Evolutionary conservation across 2,888 invertebrate genomes (phyloP).

Genomic region (Antheraea assamensis): DNA sequence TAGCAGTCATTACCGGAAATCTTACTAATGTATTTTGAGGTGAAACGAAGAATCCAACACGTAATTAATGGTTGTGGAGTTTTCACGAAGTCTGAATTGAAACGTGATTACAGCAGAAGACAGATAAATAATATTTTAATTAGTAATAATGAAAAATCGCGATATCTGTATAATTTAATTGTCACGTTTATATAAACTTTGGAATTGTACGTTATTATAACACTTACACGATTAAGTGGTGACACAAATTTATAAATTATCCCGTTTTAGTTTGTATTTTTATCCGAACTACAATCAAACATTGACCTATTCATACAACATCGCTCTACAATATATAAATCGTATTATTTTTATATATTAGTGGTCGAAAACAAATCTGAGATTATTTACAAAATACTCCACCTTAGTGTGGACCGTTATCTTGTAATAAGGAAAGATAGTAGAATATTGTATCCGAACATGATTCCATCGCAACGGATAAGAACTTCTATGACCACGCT

Average conservation of each 20-base stretch:
- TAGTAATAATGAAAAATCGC: not conserved
- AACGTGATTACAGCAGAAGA: slow-evolving; percentile 3
- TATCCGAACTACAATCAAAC: not conserved
- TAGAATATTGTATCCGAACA: no score
- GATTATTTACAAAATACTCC: no score
- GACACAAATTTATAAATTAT: no score
- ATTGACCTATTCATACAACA: not conserved
- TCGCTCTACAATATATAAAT: not conserved
- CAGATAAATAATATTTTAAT: not conserved
- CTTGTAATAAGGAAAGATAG: no score
- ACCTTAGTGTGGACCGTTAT: no score
- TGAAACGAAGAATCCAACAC: slow-evolving; percentile 29
- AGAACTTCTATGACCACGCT: not conserved
- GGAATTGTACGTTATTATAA: not conserved
- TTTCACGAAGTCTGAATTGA: slow-evolving; percentile 2
- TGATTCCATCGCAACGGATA: no score
- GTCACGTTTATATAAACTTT: not conserved
- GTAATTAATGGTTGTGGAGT: not conserved
- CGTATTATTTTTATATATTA: not conserved
- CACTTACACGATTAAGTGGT: not conserved
- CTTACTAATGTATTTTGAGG: slow-evolving; percentile 61
- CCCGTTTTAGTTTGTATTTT: no score
- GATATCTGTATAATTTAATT: not conserved
- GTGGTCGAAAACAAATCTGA: not conserved
- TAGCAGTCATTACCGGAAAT: slow-evolving; percentile 68